Evolutionary conservation across 92 coral and sea anemone species (phyloP).

Genomic region (Ricordea florida): DNA sequence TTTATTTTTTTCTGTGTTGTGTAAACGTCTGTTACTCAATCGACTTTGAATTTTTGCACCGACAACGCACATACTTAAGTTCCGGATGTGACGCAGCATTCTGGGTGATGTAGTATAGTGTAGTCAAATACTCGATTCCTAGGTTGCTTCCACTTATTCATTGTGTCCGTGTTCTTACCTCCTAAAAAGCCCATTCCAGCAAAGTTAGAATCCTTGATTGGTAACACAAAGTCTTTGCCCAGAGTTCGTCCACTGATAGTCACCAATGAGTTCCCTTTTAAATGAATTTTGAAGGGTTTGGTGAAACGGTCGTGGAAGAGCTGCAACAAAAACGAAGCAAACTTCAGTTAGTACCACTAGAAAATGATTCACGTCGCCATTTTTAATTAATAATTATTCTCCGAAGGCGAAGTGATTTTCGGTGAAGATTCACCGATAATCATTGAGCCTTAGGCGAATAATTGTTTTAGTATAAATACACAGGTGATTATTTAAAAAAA

Average conservation of each 20-base stretch:
- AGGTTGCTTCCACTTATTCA: background rate
- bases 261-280: background rate
- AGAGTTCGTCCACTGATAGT: conserved; percentile 1
- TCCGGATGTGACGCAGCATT: background rate
- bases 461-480: no score
- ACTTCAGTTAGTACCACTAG: background rate
- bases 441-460: no score
- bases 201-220: background rate
- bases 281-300: background rate
- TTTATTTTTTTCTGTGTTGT: no score
- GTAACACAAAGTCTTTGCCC: background rate
- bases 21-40: no score
- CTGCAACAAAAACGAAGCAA: background rate
- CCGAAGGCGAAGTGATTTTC: no score
- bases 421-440: no score
- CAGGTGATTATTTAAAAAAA: no score
- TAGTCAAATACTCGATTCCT: background rate
- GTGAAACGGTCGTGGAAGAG: background rate
- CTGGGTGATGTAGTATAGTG: no score
- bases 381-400: no score
- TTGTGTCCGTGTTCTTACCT: conserved; percentile 8
- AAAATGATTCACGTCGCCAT: no score
- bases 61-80: background rate
- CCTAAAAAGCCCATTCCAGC: conserved; percentile 14
- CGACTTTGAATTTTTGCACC: no score